A percentile compares a stretch with the other conserved stretches of the same genome.
Evolutionary conservation across 2,797 vertebrate species (phyloP).

Genomic region (Mus spretus): DNA sequence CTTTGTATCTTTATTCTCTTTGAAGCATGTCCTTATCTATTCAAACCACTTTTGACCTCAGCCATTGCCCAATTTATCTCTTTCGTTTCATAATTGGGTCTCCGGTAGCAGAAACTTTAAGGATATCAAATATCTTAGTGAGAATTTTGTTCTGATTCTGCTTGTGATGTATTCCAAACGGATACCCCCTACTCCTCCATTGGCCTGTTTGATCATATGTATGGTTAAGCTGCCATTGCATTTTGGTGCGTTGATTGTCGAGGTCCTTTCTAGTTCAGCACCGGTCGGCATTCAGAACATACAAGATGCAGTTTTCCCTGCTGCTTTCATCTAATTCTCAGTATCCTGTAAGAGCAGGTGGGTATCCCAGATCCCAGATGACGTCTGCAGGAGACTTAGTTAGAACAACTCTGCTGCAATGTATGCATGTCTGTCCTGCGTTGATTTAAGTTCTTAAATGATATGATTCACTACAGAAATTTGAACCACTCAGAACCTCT

Average conservation of each 20-base stretch:
- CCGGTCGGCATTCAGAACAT: neutral
- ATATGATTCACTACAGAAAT: neutral
- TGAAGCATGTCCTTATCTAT: neutral
- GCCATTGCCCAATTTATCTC: neutral
- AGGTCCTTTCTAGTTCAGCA: neutral
- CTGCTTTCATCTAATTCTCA: neutral
- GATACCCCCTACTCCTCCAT: neutral
- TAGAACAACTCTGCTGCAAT: neutral
- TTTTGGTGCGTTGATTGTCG: neutral
- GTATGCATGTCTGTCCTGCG: neutral
- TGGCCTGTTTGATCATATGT: neutral
- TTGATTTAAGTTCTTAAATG: neutral
- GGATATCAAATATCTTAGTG: neutral
- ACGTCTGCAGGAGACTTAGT: neutral
- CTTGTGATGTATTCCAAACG: neutral
- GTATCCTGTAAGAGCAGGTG: neutral
- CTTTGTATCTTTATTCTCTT: neutral
- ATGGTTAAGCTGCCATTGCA: neutral
- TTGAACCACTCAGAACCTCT: neutral
- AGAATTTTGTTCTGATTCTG: neutral
- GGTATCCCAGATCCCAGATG: neutral
- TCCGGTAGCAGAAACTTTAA: neutral
- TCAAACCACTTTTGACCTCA: neutral
- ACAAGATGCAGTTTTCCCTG: neutral
- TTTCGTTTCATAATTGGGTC: neutral